Base-by-base conservation (phyloP, 2,113 vertebrate species). In the Cryptomyrus ogoouensis region DNA sequence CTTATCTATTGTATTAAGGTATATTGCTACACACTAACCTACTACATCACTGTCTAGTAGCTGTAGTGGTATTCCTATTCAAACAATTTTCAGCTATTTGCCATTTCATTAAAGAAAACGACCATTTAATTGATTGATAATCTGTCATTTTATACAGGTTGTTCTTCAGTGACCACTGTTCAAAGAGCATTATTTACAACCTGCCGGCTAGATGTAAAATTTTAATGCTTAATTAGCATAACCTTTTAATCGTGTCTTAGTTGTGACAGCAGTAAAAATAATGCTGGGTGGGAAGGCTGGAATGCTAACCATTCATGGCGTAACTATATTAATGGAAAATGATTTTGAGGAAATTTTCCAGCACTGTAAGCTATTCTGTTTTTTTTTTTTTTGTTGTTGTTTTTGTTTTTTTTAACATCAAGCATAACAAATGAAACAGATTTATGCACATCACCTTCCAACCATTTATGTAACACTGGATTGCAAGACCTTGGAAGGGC, bases 261-360 rank as follows among this genome's bases (percentile, higher is more conserved):
- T 80, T 46, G 56, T 88, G 24, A 74, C 88, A 74, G 88, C 74
- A 80, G 1, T 80, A 80, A 80, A 39, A 80, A 42, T 42, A 80
- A 31, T 31, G 15, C 5, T 1, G 15, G 74, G 35, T 42, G 74
- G 31, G 35, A 17, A 7, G 15, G 17, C 31, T 39, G 17, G 13
- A 19, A 80, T 35, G 7, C 19, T 80, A 80, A 19, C 74, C 74
- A 80, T 80, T 80, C 19, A 27, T 13, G n/a, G 1, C 0, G 2
- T 31, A 66, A 4, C 9, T 66, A 31, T 12, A 66, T 13, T 66
- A 66, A 66, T 66, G n/a, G 62, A 66, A 27, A 31, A 10, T 70
- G 10, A 70, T 31, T 70, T 13, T 31, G 62, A 66, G n/a, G 58
- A 70, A 27, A 70, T 70, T 70, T 31, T 70, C 62, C n/a, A 70